These are phyloP conservation scores for Hydrotaea diabolus DNA, from an alignment of 2,888 invertebrate genomes.

Conservation along the genomic window DNA sequence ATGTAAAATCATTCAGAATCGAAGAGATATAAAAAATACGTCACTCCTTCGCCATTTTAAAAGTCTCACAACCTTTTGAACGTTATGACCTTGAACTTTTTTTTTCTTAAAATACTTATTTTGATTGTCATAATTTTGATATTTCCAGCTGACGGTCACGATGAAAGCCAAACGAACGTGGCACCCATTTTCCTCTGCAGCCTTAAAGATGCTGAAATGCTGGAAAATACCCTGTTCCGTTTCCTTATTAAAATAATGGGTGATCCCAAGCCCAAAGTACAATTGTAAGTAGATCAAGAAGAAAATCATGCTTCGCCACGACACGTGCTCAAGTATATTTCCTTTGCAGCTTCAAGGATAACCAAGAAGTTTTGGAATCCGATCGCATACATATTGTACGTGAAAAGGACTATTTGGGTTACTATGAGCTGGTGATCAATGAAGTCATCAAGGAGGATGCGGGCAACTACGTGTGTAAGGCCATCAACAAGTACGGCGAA, in stretches of 20 bases:
- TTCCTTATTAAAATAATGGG: conserved; percentile 95
- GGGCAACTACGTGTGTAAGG: conserved; percentile 91
- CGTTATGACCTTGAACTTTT: neutral
- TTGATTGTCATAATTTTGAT: conserved; percentile 6
- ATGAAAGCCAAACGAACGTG: conserved; percentile 87
- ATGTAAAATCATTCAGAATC: no score
- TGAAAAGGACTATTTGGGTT: conserved; percentile 90
- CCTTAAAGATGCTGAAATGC: conserved; percentile 92
- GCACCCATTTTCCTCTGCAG: conserved; percentile 92
- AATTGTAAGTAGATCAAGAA: conserved; percentile 87
- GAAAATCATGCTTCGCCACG: neutral
- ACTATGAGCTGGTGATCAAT: conserved; percentile 92
- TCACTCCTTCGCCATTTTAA: no score
- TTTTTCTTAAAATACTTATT: neutral
- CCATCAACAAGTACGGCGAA: conserved; percentile 91
- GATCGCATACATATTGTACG: conserved; percentile 87
- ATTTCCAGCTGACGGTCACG: conserved; percentile 83
- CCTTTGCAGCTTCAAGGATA: conserved; percentile 89
- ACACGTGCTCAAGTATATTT: neutral
- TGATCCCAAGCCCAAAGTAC: conserved; percentile 92
- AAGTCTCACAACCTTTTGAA: no score
- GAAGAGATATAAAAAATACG: no score
- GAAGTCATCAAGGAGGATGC: conserved; percentile 90
- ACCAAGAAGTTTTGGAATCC: conserved; percentile 85
- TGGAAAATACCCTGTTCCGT: conserved; percentile 92